A percentile compares a stretch with the other conserved stretches of the same genome.
These are phyloP conservation scores for Uropsilus gracilis DNA, from an alignment of 2,113 vertebrate species.

Conservation along the genomic window DNA sequence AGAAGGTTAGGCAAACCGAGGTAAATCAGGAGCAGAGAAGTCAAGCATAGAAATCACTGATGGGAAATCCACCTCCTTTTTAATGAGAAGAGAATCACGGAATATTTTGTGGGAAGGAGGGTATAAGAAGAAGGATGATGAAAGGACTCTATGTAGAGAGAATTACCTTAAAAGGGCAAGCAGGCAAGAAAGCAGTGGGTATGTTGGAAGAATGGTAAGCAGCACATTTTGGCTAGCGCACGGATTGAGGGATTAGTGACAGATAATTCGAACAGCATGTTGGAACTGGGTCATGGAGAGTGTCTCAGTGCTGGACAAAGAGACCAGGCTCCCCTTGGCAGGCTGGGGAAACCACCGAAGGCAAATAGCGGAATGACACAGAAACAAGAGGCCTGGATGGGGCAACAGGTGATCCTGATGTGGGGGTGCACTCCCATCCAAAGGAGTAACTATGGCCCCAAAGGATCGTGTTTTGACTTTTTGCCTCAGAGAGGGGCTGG, in stretches of 20 bases:
- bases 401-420: not conserved
- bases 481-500: not conserved
- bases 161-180: conserved; percentile 34
- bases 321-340: not conserved
- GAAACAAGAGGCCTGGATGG: not conserved
- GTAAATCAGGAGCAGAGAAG: not conserved
- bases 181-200: not conserved
- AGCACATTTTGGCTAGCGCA: not conserved
- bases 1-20: not conserved
- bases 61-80: not conserved
- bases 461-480: not conserved
- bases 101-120: not conserved
- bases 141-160: not conserved
- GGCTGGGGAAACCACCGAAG: not conserved
- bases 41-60: not conserved
- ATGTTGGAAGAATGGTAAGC: conserved; percentile 32
- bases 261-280: not conserved
- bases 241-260: conserved; percentile 46
- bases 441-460: not conserved
- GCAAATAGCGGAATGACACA: not conserved
- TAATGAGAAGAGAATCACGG: not conserved
- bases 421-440: not conserved
- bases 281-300: conserved; percentile 50
- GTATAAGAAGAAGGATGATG: not conserved
- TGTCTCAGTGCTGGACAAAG: not conserved